phyloP scores from a whole-genome alignment of 2,113 vertebrate genomes.

The Sinocyclocheilus anshuiensis region DNA sequence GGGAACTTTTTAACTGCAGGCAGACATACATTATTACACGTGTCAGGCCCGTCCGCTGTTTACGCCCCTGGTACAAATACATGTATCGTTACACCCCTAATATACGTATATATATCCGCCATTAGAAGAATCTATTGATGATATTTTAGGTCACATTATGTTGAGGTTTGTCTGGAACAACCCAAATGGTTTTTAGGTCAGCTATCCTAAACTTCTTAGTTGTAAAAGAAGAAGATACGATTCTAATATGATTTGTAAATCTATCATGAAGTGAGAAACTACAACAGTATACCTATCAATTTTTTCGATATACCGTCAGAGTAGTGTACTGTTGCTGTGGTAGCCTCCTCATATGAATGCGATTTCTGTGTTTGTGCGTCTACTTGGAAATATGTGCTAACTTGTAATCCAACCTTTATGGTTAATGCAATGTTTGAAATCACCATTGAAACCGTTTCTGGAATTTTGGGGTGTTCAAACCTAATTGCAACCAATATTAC shows the following conservation, averaged over 20 bases:
- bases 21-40: too few relatives aligned
- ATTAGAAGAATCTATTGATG: too few relatives aligned
- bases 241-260: neutral
- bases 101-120: neutral
- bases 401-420: neutral
- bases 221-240: neutral
- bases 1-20: too few relatives aligned
- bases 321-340: conserved; percentile 9
- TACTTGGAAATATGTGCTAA: neutral
- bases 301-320: neutral
- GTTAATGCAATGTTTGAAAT: neutral
- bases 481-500: neutral
- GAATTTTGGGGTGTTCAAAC: neutral
- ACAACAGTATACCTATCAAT: neutral
- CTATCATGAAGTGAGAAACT: neutral
- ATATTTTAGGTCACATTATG: too few relatives aligned
- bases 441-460: neutral
- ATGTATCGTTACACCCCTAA: too few relatives aligned
- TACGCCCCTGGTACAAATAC: too few relatives aligned
- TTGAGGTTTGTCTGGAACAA: too few relatives aligned
- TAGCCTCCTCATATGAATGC: neutral
- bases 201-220: too few relatives aligned
- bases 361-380: neutral
- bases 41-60: too few relatives aligned
- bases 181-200: too few relatives aligned